Evolutionary conservation across 2,797 vertebrate genomes (phyloP), one percentile per base, ranked within the genome.

Genomic region (Oreortyx pictus): DNA sequence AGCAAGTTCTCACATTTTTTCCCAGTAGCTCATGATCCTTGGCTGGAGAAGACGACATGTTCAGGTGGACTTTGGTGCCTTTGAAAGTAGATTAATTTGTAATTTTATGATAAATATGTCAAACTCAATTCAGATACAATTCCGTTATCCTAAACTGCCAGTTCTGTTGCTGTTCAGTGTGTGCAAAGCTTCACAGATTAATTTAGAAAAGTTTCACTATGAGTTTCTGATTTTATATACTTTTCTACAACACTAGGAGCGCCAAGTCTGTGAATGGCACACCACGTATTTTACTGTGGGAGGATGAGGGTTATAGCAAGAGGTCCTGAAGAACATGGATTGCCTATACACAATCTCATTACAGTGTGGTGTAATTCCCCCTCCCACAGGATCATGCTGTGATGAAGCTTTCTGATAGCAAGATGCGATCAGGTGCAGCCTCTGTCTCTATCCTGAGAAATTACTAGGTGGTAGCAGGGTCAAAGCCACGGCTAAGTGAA

Each of bases 381-480:
- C 22, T 82, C 54, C 41, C 43, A 7, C 49, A 47, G 66, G 57
- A 57, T 33, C 71, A 10, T 60, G 85, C 68, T 75, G 65, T 31
- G 67, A 47, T 39, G 50, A 67, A 60, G 49, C 76, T 93, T 84
- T 81, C 82, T 75, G 79, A 37, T 66, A 70, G 84, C 47, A 82
- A 91, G 95, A 44, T 61, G 61, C 2, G 3, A 91, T 60, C 94
- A 97, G 76, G 96, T 96, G 92, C 83, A 70, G 46, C 22, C 71
- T 86, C 67, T 91, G 65, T 75, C 93, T 96, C 60, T 76, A 88
- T 93, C 94, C 92, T 52, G 74, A 94, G 96, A 96, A 97, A 94
- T 96, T 89, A 94, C 90, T 89, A 94, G 86, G 92, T 50, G 75
- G 61, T 31, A 77, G 67, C 77, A 86, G 77, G 91, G 94, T 96